phyloP scores from a whole-genome alignment of 2,113 vertebrate genomes.

The Pelusios castaneus region DNA sequence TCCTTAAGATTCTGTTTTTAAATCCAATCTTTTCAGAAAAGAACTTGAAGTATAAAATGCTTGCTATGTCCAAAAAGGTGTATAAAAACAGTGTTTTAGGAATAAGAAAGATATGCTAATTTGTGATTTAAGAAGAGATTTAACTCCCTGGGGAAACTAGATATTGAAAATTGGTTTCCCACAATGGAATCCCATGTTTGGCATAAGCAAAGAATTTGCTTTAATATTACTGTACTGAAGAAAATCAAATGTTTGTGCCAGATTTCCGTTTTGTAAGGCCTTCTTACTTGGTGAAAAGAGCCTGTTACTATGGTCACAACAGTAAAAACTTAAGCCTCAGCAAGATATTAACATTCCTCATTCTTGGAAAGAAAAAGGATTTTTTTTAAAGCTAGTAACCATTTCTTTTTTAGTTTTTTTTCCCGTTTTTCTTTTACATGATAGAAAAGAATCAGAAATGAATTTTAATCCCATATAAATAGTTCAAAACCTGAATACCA shows the following conservation, averaged over 20 bases:
- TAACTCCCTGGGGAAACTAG: background rate
- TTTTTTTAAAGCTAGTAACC: conserved; percentile 71
- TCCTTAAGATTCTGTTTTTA: background rate
- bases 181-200: conserved; percentile 63
- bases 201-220: conserved; percentile 60
- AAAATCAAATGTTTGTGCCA: conserved; percentile 77
- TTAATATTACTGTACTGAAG: conserved; percentile 72
- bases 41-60: background rate
- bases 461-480: conserved; percentile 75
- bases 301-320: conserved; percentile 86
- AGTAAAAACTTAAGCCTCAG: conserved; percentile 85
- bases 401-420: conserved; percentile 53
- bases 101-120: background rate
- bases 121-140: background rate
- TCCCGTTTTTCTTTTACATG: conserved; percentile 59
- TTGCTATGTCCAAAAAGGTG: background rate
- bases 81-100: background rate
- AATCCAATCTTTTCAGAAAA: background rate
- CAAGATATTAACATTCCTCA: conserved; percentile 90
- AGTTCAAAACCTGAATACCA: conserved; percentile 63
- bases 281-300: conserved; percentile 82
- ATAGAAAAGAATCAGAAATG: conserved; percentile 70
- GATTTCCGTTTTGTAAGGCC: conserved; percentile 71
- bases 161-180: conserved; percentile 52
- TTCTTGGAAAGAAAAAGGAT: conserved; percentile 73